Conservation (phyloP, 2,797 vertebrate genomes). For the Geotrypetes seraphini region DNA sequence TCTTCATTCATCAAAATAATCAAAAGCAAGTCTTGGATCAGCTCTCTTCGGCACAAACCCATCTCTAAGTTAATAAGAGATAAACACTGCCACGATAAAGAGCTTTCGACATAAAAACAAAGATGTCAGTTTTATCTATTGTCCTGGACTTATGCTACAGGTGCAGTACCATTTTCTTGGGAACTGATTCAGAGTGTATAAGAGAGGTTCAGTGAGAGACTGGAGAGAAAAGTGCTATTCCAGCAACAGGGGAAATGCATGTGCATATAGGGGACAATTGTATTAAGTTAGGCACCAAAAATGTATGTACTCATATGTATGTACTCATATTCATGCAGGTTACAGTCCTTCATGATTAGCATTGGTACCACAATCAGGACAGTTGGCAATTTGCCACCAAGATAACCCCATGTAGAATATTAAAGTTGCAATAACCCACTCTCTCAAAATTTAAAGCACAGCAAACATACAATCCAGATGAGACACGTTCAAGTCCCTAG, state of each 20-base stretch:
- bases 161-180: slow-evolving; percentile 1
- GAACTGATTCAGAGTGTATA: slow-evolving; percentile 2
- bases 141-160: slow-evolving; percentile 1
- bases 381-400: too few relatives aligned
- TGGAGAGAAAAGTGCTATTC: slow-evolving; percentile 11
- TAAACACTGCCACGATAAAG: slow-evolving; percentile 9
- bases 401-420: too few relatives aligned
- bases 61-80: slow-evolving; percentile 12
- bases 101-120: slow-evolving; percentile 7
- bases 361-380: too few relatives aligned
- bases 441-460: too few relatives aligned
- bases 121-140: background rate
- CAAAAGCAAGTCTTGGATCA: background rate
- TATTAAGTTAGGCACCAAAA: too few relatives aligned
- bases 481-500: too few relatives aligned
- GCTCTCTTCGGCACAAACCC: slow-evolving; percentile 1
- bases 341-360: too few relatives aligned
- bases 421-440: too few relatives aligned
- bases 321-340: too few relatives aligned
- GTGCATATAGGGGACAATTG: too few relatives aligned
- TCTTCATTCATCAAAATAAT: background rate
- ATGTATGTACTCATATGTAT: too few relatives aligned
- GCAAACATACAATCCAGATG: too few relatives aligned
- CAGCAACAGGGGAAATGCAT: slow-evolving; percentile 9
- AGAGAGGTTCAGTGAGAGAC: slow-evolving; percentile 1